Percentiles rank a stretch among this genome's conserved stretches.
These are phyloP conservation scores for Uromys caudimaculatus DNA, from an alignment of 2,797 vertebrate genomes.

Conservation along the genomic window DNA sequence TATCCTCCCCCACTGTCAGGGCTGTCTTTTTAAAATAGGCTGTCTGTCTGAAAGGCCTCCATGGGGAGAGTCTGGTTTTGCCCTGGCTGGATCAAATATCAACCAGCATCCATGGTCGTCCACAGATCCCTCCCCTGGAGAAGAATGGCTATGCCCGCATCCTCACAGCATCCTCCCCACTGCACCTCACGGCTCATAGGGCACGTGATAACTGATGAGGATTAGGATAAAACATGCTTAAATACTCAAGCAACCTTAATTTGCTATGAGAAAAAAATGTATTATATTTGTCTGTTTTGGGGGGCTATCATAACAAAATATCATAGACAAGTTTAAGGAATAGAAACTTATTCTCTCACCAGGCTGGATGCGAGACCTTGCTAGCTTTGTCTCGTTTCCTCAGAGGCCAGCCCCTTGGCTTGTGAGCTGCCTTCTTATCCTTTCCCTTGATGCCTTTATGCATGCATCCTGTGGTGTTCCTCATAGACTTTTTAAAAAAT, in stretches of 20 bases:
- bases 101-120: not conserved
- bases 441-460: not conserved
- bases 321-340: not conserved
- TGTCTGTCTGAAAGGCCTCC: not conserved
- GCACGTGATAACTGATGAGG: not conserved
- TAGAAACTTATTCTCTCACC: not conserved
- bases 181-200: not conserved
- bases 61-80: not conserved
- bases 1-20: not conserved
- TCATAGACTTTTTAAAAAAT: not conserved
- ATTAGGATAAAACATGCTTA: not conserved
- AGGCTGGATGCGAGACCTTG: not conserved
- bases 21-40: not conserved
- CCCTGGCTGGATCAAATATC: not conserved
- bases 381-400: slow-evolving; percentile 21
- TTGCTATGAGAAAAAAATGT: not conserved
- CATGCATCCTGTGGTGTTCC: not conserved
- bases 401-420: not conserved
- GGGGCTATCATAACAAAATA: not conserved
- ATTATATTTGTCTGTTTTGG: not conserved
- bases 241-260: not conserved
- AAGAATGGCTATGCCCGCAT: not conserved
- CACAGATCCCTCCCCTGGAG: not conserved
- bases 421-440: not conserved
- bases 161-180: not conserved